Evolutionary conservation across 2,113 vertebrate genomes (phyloP), one percentile per base, ranked within the genome.

Genomic region (Hippocampus comes): DNA sequence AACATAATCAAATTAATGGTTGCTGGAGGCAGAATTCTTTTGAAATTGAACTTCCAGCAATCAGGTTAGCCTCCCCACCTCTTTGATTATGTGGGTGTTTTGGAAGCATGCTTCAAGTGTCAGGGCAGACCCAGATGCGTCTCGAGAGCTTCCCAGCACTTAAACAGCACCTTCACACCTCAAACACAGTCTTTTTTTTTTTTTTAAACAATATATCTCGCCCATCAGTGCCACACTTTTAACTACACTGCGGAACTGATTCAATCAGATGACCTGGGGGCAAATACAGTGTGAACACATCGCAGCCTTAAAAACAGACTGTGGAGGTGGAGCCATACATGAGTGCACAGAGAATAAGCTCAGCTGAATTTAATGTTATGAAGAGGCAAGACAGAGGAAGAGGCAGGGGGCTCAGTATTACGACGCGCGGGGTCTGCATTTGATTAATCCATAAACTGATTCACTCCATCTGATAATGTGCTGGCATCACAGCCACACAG

Each of bases 371-470:
- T 67, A 78, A 70, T 17, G 66, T 51, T 68, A 41, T 15, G 60
- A 9, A 48, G 64, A 48, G 64, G 23, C 42, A 53, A 42, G 21
- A 34, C 68, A 43, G 64, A 67, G 64, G 66, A 8, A 51, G 43
- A 61, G 60, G 42, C 34, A 34, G 55, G 55, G 48, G 1, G 46
- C 4, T 60, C 78, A 68, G 70, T 82, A 86, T 78, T 80, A 89
- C 79, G 70, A 79, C 3, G 51, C 30, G 69, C 4, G 30, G 84
- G 66, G 67, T 80, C 73, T 87, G 79, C 85, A 90, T 90, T 88
- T 89, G 84, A 90, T 90, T 86, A 91, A 90, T 89, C 88, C 89
- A 89, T 89, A 87, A 91, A 90, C 77, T 89, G 88, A 91, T 91
- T 88, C 82, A 84, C 76, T 73, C 73, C 65, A 75, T 77, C 82